Evolutionary conservation across 2,888 invertebrate species (phyloP).

Genomic region (Slavum lentiscoides): DNA sequence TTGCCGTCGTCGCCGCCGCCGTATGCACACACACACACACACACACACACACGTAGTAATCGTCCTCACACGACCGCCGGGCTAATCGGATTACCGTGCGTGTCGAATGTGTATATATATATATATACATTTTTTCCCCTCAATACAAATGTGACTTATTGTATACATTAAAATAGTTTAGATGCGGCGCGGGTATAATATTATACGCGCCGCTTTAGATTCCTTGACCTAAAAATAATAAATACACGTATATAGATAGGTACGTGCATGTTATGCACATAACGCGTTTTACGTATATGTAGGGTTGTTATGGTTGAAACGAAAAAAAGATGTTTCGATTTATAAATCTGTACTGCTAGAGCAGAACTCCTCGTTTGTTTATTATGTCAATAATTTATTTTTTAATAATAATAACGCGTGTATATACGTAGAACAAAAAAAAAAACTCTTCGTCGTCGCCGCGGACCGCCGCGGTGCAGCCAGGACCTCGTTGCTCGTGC

Average conservation of each 20-base stretch:
- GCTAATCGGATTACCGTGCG: constrained; percentile 49
- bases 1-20: not conserved
- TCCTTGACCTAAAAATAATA: constrained; percentile 47
- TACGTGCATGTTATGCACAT: too few relatives aligned
- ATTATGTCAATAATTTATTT: too few relatives aligned
- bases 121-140: not conserved
- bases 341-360: not conserved
- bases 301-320: constrained; percentile 4
- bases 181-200: too few relatives aligned
- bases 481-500: too few relatives aligned
- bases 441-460: too few relatives aligned
- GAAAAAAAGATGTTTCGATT: constrained; percentile 1
- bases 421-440: too few relatives aligned
- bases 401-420: too few relatives aligned
- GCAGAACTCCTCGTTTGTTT: too few relatives aligned
- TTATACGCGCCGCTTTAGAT: not conserved
- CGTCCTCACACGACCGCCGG: constrained; percentile 22
- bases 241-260: not conserved
- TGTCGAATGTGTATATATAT: constrained; percentile 34
- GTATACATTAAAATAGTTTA: constrained; percentile 34
- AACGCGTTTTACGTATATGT: too few relatives aligned
- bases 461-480: too few relatives aligned
- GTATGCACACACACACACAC: not conserved
- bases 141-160: constrained; percentile 32
- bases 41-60: not conserved